Base-by-base conservation (phyloP, 2,888 invertebrate genomes). In the Hirtodrosophila confusa region DNA sequence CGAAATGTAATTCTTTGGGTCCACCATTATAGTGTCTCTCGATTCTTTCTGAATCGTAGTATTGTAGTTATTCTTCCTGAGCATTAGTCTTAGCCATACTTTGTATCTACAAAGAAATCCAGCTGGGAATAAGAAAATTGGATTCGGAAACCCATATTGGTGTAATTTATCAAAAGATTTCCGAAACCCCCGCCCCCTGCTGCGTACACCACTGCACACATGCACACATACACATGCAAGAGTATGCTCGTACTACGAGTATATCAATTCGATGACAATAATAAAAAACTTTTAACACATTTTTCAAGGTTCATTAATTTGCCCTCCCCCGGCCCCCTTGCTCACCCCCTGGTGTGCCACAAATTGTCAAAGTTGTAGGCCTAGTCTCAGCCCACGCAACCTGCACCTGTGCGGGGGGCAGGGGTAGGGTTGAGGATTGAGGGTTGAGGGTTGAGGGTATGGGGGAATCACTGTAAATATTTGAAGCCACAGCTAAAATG, bases 281-380 rank as follows among this genome's bases (percentile, higher is more conserved):
- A 75, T 76, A 70, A 86, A 77, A 77, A 86, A 86, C 67, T 85
- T 87, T 85, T 85, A 87, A 85, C 84, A 87, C 88, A 87, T 85
- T 85, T 87, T 85, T 85, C 84, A 85, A 85, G 88, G 84, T 85
- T 85, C 88, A 82, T 85, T 87, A 85, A 85, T 85, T 85, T 79
- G 69, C 58, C 11, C 27, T 27, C 11, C 41, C 23, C 8, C 9
- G 6, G 27, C 9, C 27, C 56, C 9, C 31, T 40, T 29, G 23
- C 48, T 17, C 37, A 24, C 27, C 24, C 41, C 40, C 41, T 4
- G 49, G 17, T 40, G 49, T 24, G 33, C 44, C 41, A 36, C 60
- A 75, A 75, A 62, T 71, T 72, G 61, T 65, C 49, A 71, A 63
- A 67, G 63, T 60, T 57, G 37, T 44, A 33, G 47, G 47, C 57